These are phyloP conservation scores for Hirtodrosophila duncani DNA, from an alignment of 2,888 invertebrate genomes.

Conservation along the genomic window DNA sequence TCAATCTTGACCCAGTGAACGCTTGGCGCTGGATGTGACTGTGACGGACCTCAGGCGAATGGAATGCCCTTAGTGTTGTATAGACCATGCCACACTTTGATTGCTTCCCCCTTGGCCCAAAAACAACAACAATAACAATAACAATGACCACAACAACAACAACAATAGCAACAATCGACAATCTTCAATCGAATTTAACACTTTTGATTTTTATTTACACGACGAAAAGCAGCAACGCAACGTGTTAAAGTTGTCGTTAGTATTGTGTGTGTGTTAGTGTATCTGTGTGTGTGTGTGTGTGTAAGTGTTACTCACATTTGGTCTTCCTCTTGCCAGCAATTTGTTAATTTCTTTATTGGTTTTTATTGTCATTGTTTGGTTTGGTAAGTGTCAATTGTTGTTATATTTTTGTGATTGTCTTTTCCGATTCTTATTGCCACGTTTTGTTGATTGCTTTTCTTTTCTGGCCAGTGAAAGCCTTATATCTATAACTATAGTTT, in stretches of 20 bases:
- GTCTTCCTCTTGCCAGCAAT: slow-evolving; percentile 35
- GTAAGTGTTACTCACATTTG: background rate
- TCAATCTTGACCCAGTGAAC: slow-evolving; percentile 64
- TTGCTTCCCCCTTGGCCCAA: slow-evolving; percentile 12
- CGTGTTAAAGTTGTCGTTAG: slow-evolving; percentile 10
- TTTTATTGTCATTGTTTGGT: slow-evolving; percentile 62
- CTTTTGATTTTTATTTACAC: slow-evolving; percentile 38
- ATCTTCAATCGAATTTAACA: slow-evolving; percentile 67
- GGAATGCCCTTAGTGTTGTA: slow-evolving; percentile 23
- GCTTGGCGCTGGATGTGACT: too few relatives aligned
- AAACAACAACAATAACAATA: background rate
- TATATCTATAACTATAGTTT: slow-evolving; percentile 2
- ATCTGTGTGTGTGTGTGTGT: slow-evolving; percentile 19
- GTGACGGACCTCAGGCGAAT: slow-evolving; percentile 22
- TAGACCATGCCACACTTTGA: slow-evolving; percentile 15
- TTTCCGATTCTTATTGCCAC: slow-evolving; percentile 48
- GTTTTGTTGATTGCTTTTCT: slow-evolving; percentile 42
- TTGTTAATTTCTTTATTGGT: slow-evolving; percentile 74
- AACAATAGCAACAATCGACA: slow-evolving; percentile 48
- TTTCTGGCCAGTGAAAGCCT: slow-evolving; percentile 30
- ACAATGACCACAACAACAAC: slow-evolving; percentile 1
- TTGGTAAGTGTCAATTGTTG: slow-evolving; percentile 4
- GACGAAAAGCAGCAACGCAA: slow-evolving; percentile 10
- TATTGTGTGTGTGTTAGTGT: slow-evolving; percentile 28
- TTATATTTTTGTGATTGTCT: slow-evolving; percentile 32